Evolutionary conservation across 2,888 invertebrate species (phyloP).

Genomic region (Phaedon cochleariae): DNA sequence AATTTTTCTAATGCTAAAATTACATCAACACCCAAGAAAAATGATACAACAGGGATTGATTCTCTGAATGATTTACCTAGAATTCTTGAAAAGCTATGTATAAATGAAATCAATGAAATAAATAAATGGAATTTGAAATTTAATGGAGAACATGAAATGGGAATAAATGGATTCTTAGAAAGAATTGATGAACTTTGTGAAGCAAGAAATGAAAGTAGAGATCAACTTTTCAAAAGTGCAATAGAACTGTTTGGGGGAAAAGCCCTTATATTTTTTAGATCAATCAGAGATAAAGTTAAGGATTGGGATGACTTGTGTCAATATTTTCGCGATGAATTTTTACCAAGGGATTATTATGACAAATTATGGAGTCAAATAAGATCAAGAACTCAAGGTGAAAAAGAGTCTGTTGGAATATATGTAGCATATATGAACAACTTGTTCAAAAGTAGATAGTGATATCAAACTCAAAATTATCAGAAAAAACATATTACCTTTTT

Average conservation of each 20-base stretch:
- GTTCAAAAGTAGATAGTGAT: constrained; percentile 9
- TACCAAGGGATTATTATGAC: constrained; percentile 28
- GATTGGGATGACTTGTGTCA: constrained; percentile 29
- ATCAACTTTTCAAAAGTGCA: constrained; percentile 10
- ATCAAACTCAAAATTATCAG: constrained; percentile 15
- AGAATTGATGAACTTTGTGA: constrained; percentile 10
- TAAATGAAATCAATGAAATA: not conserved
- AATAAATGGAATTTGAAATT: not conserved
- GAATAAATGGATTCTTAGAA: constrained; percentile 8
- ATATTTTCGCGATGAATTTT: too few species aligned
- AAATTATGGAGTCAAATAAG: constrained; percentile 40
- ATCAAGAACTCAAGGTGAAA: constrained; percentile 35
- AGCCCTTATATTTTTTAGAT: too few species aligned
- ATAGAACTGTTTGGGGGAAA: constrained; percentile 22
- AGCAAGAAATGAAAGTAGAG: not conserved
- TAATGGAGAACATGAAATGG: constrained; percentile 8
- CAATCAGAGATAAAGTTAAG: constrained; percentile 11
- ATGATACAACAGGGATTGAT: too few species aligned
- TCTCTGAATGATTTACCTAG: too few species aligned
- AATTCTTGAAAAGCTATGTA: too few species aligned
- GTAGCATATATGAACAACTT: constrained; percentile 19
- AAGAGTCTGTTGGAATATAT: constrained; percentile 37
- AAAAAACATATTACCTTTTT: constrained; percentile 21
- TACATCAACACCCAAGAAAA: too few species aligned
- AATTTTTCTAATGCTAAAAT: not conserved